Percentiles rank a stretch among this genome's conserved stretches.
phyloP scores from a whole-genome alignment of 2,888 invertebrate genomes.

The Gibbula magus region DNA sequence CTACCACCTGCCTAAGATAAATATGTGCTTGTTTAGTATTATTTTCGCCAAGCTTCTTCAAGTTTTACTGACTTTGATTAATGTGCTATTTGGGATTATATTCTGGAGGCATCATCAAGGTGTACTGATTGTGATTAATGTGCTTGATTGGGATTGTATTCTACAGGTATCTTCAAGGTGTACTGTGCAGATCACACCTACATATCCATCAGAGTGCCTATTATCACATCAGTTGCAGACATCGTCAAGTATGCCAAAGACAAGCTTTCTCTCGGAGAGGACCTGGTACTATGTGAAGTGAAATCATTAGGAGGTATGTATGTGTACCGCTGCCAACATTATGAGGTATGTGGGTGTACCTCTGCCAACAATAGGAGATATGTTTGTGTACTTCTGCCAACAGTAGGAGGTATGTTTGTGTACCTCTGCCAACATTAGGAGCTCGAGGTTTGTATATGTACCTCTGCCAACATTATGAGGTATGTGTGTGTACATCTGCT shows the following conservation, averaged over 20 bases:
- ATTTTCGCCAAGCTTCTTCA: not conserved
- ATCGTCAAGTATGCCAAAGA: slow-evolving; percentile 85
- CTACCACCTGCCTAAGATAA: not conserved
- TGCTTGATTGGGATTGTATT: not conserved
- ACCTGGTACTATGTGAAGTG: slow-evolving; percentile 84
- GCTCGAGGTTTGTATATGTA: no score
- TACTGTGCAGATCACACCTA: slow-evolving; percentile 89
- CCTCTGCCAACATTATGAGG: no score
- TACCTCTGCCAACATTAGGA: no score
- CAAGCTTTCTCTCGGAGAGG: slow-evolving; percentile 83
- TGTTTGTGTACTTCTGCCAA: no score
- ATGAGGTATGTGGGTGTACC: no score
- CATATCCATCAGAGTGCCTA: slow-evolving; percentile 84
- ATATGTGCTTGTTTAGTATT: not conserved
- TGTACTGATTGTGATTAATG: not conserved
- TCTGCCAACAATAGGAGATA: no score
- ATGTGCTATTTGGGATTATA: no score
- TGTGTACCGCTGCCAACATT: no score
- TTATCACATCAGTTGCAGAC: slow-evolving; percentile 83
- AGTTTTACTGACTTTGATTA: not conserved
- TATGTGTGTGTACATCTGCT: no score
- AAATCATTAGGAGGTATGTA: slow-evolving; percentile 80
- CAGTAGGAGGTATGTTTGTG: no score
- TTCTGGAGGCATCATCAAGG: not conserved
- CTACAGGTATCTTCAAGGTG: slow-evolving; percentile 85